Evolutionary conservation across 2,113 vertebrate species (phyloP).

Genomic region (Maccullochella peelii): DNA sequence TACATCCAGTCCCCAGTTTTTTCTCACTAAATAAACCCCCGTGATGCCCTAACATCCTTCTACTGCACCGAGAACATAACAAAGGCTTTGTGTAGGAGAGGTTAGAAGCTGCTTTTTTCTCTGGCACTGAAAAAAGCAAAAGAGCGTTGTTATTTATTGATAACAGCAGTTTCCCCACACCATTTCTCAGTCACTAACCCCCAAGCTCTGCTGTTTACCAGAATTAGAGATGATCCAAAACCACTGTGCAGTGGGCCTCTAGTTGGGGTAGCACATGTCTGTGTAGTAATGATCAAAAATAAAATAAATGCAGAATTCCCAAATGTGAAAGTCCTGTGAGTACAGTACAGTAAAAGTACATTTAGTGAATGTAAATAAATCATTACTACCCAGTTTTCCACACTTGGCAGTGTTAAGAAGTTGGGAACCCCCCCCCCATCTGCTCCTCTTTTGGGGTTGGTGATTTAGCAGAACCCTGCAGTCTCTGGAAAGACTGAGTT

Average conservation of each 20-base stretch:
- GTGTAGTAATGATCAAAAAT: slow-evolving; percentile 13
- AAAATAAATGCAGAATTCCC: slow-evolving; percentile 20
- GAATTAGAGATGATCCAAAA: slow-evolving; percentile 49
- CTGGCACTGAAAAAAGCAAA: slow-evolving; percentile 23
- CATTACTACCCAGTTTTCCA: slow-evolving; percentile 35
- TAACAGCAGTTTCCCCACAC: slow-evolving; percentile 56
- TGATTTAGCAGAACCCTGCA: slow-evolving; percentile 23
- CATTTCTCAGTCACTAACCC: slow-evolving; percentile 23
- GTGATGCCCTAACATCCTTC: slow-evolving; percentile 31
- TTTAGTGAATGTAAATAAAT: slow-evolving; percentile 44
- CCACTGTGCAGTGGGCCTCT: slow-evolving; percentile 25
- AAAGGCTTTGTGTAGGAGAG: slow-evolving; percentile 60
- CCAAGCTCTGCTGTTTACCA: slow-evolving; percentile 38
- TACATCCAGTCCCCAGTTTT: slow-evolving; percentile 38
- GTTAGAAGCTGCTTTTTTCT: slow-evolving; percentile 44
- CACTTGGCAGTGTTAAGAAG: slow-evolving; percentile 34
- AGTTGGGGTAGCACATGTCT: slow-evolving; percentile 29
- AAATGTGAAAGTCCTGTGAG: not conserved
- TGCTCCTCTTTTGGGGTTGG: slow-evolving; percentile 7
- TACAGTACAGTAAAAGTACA: slow-evolving; percentile 28
- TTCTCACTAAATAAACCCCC: slow-evolving; percentile 48
- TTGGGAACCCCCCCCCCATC: not conserved
- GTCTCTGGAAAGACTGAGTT: slow-evolving; percentile 9
- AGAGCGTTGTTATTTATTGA: slow-evolving; percentile 61
- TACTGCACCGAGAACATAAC: slow-evolving; percentile 42